These are phyloP conservation scores for Loriculus beryllinus DNA, from an alignment of 2,797 vertebrate genomes.

Conservation along the genomic window DNA sequence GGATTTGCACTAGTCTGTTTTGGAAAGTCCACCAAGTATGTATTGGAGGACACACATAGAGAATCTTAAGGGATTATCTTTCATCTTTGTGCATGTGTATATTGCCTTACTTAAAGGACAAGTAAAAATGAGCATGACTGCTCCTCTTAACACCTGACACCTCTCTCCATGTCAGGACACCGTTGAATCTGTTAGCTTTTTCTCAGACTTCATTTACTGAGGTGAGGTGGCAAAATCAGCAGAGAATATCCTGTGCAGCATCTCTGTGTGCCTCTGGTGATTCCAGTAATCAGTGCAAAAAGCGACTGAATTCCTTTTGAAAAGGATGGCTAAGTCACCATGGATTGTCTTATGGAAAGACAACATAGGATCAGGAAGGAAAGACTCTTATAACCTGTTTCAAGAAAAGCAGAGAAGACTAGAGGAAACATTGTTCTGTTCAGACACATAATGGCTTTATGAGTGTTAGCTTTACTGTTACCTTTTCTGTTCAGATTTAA, in stretches of 20 bases:
- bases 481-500: not conserved
- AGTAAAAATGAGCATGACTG: not conserved
- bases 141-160: not conserved
- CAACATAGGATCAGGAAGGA: not conserved
- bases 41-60: not conserved
- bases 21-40: not conserved
- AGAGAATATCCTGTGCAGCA: not conserved
- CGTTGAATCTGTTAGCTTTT: not conserved
- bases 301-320: not conserved
- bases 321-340: not conserved
- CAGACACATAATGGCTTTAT: not conserved
- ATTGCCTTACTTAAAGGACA: not conserved
- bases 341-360: not conserved
- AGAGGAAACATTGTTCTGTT: not conserved
- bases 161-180: not conserved
- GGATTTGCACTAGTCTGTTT: not conserved
- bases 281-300: not conserved
- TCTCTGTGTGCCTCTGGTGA: not conserved
- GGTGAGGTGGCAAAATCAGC: not conserved
- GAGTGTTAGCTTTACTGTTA: not conserved
- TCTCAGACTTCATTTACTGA: not conserved
- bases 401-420: not conserved
- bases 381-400: not conserved
- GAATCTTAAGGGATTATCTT: not conserved
- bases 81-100: not conserved